These are phyloP conservation scores for Protophormia terraenovae DNA, from an alignment of 2,888 invertebrate species.

Conservation along the genomic window DNA sequence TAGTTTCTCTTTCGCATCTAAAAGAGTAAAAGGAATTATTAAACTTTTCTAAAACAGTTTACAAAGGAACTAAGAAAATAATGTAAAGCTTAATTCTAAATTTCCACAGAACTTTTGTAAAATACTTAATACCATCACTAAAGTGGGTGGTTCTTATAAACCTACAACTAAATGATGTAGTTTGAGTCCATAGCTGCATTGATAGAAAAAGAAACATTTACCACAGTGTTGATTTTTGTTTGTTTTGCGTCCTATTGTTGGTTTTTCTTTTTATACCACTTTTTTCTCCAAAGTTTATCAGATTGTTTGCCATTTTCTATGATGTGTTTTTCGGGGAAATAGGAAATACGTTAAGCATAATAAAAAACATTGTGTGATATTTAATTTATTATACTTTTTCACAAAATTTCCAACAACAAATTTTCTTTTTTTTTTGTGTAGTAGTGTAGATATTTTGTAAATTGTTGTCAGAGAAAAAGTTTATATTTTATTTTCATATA, in stretches of 20 bases:
- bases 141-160: no score
- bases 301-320: neutral
- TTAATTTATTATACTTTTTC: slow-evolving; percentile 28
- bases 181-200: neutral
- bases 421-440: neutral
- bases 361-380: slow-evolving; percentile 48
- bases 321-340: slow-evolving; percentile 23
- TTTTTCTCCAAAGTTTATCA: neutral
- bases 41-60: no score
- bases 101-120: no score
- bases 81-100: no score
- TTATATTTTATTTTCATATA: neutral
- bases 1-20: no score
- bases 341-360: slow-evolving; percentile 43
- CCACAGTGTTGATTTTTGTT: slow-evolving; percentile 28
- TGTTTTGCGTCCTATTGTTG: slow-evolving; percentile 6
- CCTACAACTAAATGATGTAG: neutral
- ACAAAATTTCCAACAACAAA: neutral
- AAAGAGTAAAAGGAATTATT: no score
- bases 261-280: neutral
- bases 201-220: slow-evolving; percentile 6
- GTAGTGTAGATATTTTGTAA: neutral
- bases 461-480: neutral
- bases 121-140: no score
- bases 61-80: no score